These are phyloP conservation scores for Heliconius sara DNA, from an alignment of 2,888 invertebrate genomes.

Conservation along the genomic window DNA sequence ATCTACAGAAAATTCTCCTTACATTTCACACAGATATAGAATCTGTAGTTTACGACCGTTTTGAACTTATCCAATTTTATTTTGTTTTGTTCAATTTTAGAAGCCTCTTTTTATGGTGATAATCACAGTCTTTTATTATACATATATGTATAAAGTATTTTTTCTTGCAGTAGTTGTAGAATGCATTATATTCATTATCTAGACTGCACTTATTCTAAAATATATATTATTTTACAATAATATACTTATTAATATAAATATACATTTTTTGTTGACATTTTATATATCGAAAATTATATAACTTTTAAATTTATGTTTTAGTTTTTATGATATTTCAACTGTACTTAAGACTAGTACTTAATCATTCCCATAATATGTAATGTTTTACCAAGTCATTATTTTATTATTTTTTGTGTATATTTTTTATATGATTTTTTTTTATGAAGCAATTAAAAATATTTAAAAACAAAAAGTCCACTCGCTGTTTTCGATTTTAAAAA, in stretches of 20 bases:
- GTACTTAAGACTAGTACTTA: conserved; percentile 13
- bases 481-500: not conserved
- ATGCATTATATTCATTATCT: not conserved
- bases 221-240: not conserved
- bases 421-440: not conserved
- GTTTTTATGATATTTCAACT: not conserved
- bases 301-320: not conserved
- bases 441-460: not conserved
- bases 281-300: not conserved
- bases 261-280: not conserved
- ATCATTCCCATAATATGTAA: conserved; percentile 19
- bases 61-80: no score
- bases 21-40: no score
- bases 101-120: no score
- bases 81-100: no score
- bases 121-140: no score
- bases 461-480: not conserved
- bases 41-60: no score
- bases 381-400: not conserved
- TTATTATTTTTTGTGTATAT: not conserved
- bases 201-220: not conserved
- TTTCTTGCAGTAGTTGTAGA: not conserved
- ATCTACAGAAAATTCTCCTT: no score
- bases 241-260: not conserved
- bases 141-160: not conserved